These are phyloP conservation scores for Drosophila pseudotakahashii DNA, from an alignment of 2,888 invertebrate genomes.

Conservation along the genomic window DNA sequence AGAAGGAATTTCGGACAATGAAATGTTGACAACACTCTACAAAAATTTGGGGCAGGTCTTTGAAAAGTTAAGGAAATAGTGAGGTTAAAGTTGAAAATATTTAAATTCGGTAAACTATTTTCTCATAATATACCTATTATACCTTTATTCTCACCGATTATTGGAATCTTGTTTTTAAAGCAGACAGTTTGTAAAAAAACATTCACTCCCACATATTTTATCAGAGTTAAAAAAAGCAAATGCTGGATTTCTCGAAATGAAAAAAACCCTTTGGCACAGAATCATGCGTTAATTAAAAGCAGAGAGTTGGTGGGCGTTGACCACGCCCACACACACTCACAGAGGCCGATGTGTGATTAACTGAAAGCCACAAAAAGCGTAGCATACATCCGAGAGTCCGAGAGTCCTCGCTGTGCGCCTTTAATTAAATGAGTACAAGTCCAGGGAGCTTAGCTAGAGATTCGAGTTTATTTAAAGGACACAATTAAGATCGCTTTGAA, in stretches of 20 bases:
- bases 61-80: neutral
- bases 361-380: conserved; percentile 4
- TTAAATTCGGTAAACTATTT: too few relatives aligned
- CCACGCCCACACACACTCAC: conserved; percentile 1
- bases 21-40: conserved; percentile 4
- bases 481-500: neutral
- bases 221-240: neutral
- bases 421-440: conserved; percentile 21
- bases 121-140: too few relatives aligned
- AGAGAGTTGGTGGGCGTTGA: conserved; percentile 22
- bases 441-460: conserved; percentile 4
- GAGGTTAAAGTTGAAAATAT: too few relatives aligned
- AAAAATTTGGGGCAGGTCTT: neutral
- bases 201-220: neutral
- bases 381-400: neutral
- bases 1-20: neutral
- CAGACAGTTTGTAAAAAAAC: too few relatives aligned
- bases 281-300: conserved; percentile 51
- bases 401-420: conserved; percentile 2
- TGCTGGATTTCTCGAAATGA: neutral
- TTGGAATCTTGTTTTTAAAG: too few relatives aligned
- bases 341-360: conserved; percentile 25
- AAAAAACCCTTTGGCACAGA: neutral
- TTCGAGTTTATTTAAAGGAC: conserved; percentile 13
- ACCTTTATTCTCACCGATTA: too few relatives aligned